Base-by-base conservation (phyloP, 1,140 invertebrate genomes). In the Mizuhopecten yessoensis region DNA sequence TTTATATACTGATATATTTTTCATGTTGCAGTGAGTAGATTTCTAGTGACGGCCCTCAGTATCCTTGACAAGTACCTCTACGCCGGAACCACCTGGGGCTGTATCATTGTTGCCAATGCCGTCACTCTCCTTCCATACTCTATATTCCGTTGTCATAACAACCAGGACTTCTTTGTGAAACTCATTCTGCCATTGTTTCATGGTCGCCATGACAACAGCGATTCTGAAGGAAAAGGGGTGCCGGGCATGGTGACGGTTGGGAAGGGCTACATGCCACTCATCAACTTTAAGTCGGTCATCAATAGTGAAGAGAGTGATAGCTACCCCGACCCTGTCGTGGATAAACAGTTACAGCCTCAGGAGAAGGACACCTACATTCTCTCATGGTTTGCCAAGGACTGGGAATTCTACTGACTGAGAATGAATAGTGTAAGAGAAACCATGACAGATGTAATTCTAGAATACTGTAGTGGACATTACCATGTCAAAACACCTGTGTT, bases 11-110 rank as follows among this genome's bases (percentile, higher is more conserved):
- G 42, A 45, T 49, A 86, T 92, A 23, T 88, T 86, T 91, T 89
- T 11, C 92, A 11, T 92, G 57, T 93, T 92, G 90, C 90, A 94
- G 94, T 90, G 13, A 87, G 87, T 34, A 89, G 87, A 36, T 94
- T 93, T 75, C 95, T 95, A 86, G 94, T 96, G 33, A 95, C 94
- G 20, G 91, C 93, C 11, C 90, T 96, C 90, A 93, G 93, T 29
- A 93, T 94, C 7, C 34, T 94, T 20, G 92, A 93, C 20, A 90
- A 89, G 36, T 95, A 94, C 49, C 92, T 96, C n/a, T 96, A 96
- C 90, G 90, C 95, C 34, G 94, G 95, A 42, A 96, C 95, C 34
- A 96, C 95, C 17, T 94, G 91, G 86, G 95, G 95, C 13, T 93
- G 93, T 92, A 87, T 96, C 15, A 95, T 96, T 45, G 93, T 96